Conservation (phyloP, 2,888 invertebrate genomes). For the Dolichopus griseipennis region DNA sequence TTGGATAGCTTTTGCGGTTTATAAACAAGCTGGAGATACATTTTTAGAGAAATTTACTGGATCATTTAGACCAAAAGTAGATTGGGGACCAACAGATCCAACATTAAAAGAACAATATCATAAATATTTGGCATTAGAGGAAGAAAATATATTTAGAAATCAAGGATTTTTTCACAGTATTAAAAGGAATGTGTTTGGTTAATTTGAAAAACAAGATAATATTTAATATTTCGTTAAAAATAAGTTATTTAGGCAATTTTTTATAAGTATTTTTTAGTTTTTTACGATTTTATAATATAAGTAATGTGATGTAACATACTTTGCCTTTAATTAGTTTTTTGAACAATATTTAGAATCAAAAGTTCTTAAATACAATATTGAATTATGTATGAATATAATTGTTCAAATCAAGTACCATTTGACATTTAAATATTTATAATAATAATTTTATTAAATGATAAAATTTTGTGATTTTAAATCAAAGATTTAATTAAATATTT, state of each 20-base stretch:
- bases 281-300: neutral
- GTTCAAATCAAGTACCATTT: neutral
- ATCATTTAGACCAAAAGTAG: slow-evolving; percentile 45
- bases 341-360: too few species aligned
- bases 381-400: too few species aligned
- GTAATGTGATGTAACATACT: neutral
- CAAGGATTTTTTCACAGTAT: slow-evolving; percentile 30
- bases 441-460: neutral
- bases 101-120: slow-evolving; percentile 47
- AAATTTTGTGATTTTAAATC: neutral
- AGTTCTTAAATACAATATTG: too few species aligned
- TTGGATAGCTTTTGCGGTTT: slow-evolving; percentile 36
- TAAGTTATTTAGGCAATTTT: neutral
- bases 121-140: slow-evolving; percentile 37
- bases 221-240: too few species aligned
- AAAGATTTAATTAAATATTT: neutral
- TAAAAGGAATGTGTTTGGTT: slow-evolving; percentile 36
- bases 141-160: slow-evolving; percentile 28
- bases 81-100: slow-evolving; percentile 52
- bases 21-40: slow-evolving; percentile 33
- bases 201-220: neutral
- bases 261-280: neutral
- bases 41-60: slow-evolving; percentile 36
- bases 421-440: neutral
- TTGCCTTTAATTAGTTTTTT: neutral